Percentiles rank a stretch among this genome's conserved stretches.
phyloP scores from a whole-genome alignment of 2,888 invertebrate genomes.

The Branchinecta sandiegonensis region DNA sequence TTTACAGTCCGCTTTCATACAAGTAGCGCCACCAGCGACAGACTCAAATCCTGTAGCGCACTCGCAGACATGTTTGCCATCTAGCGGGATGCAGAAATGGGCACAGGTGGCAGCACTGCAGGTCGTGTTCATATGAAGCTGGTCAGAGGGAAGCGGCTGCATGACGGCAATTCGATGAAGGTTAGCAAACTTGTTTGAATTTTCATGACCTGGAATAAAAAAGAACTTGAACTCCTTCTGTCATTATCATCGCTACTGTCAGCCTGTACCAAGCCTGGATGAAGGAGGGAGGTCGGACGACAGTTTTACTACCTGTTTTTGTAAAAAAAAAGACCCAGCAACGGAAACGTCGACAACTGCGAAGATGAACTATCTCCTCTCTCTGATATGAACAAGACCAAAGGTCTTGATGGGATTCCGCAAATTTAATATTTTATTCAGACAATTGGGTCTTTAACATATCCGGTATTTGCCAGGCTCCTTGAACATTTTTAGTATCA shows the following conservation, averaged over 20 bases:
- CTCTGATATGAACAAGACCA: too few relatives aligned
- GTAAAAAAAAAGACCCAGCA: not conserved
- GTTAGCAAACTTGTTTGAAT: too few relatives aligned
- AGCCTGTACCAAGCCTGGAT: not conserved
- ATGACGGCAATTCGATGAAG: too few relatives aligned
- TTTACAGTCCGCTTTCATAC: not conserved
- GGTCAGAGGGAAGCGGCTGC: too few relatives aligned
- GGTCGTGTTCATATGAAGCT: not conserved
- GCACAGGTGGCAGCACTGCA: not conserved
- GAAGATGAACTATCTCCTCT: not conserved
- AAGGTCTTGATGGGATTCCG: too few relatives aligned
- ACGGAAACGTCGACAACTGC: conserved; percentile 10
- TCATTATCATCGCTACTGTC: not conserved
- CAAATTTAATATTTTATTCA: too few relatives aligned
- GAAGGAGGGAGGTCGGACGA: not conserved
- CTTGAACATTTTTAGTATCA: too few relatives aligned
- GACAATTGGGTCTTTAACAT: too few relatives aligned
- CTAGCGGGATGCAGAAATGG: conserved; percentile 9
- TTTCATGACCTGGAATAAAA: too few relatives aligned
- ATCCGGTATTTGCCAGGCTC: too few relatives aligned
- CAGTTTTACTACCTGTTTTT: not conserved
- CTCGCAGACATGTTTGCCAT: conserved; percentile 1
- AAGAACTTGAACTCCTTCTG: too few relatives aligned
- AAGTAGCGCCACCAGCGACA: not conserved
- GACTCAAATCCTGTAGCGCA: not conserved